Base-by-base conservation (phyloP, 2,113 vertebrate species). In the Bos javanicus region DNA sequence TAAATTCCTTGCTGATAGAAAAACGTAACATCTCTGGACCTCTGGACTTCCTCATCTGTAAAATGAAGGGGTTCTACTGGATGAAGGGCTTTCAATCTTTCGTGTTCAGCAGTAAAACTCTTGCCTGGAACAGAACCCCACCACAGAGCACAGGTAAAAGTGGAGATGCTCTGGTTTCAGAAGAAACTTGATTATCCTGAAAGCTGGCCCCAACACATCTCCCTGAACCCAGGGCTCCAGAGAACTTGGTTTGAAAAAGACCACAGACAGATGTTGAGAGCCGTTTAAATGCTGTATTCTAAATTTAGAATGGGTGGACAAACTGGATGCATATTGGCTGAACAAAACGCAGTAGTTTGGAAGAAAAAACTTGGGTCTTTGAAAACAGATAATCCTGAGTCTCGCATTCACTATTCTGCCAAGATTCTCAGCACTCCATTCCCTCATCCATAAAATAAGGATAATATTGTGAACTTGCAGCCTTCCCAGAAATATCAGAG, bases 251-350 rank as follows among this genome's bases (percentile, higher is more conserved):
- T 78, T 46, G 48, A 78, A 48, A 86, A 52, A n/a, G 15, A 50
- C 5, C 25, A 26, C 21, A 3, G 1, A n/a, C 21, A 76, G 26
- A 17, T 30, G 2, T 13, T 57, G 85, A 39, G 33, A 48, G 67
- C 9, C 33, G 26, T 87, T 87, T 62, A 17, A 80, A 87, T 1
- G 8, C 25, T 30, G 21, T 11, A 12, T 57, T 78, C 80, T 43
- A 89, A 60, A 56, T 48, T 26, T 80, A 87, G 74, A 33, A 56
- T 33, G 1, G 28, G 19, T 7, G 2, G 52, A 36, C 12, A 76
- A 36, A 33, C 1, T 25, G 0, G 7, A 21, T 1, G 25, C 2
- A 30, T 25, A 21, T 0, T 2, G 25, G 15, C 64, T 36, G 28
- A 52, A 56, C 7, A 17, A 36, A 52, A 76, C 25, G 10, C 30